phyloP scores from a whole-genome alignment of 2,888 invertebrate species.

The Epinotia ramella region DNA sequence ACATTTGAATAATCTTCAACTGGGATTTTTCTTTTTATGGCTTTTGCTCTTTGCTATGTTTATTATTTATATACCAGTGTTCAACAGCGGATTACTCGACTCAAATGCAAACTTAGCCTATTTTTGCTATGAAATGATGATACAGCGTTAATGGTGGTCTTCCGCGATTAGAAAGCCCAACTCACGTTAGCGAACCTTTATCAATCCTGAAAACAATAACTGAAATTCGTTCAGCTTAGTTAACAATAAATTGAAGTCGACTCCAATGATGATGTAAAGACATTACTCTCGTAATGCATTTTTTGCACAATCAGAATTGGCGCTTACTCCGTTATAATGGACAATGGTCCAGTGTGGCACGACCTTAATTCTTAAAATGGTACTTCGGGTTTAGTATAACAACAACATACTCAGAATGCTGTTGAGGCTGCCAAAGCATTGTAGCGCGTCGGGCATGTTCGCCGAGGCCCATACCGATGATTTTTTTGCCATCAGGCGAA shows the following conservation, averaged over 20 bases:
- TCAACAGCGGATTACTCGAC: too few relatives aligned
- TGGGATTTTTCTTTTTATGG: too few relatives aligned
- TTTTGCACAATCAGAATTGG: slow-evolving; percentile 74
- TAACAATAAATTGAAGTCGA: slow-evolving; percentile 43
- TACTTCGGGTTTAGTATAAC: too few relatives aligned
- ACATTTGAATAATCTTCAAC: too few relatives aligned
- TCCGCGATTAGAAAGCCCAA: slow-evolving; percentile 7
- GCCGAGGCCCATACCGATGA: too few relatives aligned
- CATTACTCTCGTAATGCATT: slow-evolving; percentile 60
- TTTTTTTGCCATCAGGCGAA: too few relatives aligned
- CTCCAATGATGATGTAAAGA: slow-evolving; percentile 65
- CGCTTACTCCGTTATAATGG: slow-evolving; percentile 80
- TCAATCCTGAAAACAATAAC: slow-evolving; percentile 38
- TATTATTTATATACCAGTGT: too few relatives aligned
- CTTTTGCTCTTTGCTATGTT: too few relatives aligned
- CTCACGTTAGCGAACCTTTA: slow-evolving; percentile 11
- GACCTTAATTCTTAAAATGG: slow-evolving; percentile 76
- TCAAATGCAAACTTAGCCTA: not conserved
- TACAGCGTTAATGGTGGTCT: not conserved
- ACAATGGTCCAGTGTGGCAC: slow-evolving; percentile 67
- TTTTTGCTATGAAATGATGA: not conserved
- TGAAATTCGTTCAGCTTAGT: slow-evolving; percentile 43
- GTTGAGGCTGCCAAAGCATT: too few relatives aligned
- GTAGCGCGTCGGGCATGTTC: too few relatives aligned
- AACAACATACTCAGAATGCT: too few relatives aligned